Conservation (phyloP, 2,888 invertebrate genomes). For the Selenia dentaria region DNA sequence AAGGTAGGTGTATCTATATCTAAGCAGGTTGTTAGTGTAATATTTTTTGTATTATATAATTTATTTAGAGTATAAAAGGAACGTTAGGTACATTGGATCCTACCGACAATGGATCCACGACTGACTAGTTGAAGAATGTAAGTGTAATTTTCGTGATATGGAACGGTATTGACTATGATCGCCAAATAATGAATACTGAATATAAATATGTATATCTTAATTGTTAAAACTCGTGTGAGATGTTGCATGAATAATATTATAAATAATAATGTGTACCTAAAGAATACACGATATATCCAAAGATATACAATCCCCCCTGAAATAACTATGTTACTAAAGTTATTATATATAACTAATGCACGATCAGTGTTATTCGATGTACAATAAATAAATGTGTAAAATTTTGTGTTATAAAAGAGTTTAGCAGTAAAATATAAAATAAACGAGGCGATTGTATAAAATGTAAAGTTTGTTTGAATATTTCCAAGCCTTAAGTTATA, state of each 20-base stretch:
- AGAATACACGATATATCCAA: slow-evolving; percentile 51
- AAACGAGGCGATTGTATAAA: slow-evolving; percentile 77
- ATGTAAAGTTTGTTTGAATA: slow-evolving; percentile 54
- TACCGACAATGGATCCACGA: slow-evolving; percentile 71
- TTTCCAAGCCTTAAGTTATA: neutral
- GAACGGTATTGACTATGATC: slow-evolving; percentile 78
- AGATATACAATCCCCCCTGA: slow-evolving; percentile 57
- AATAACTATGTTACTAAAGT: slow-evolving; percentile 39
- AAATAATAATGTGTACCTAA: slow-evolving; percentile 34
- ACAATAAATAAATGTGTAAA: slow-evolving; percentile 73
- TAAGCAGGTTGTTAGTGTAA: slow-evolving; percentile 70
- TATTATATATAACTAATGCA: slow-evolving; percentile 48
- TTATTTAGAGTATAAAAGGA: slow-evolving; percentile 79
- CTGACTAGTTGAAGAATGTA: slow-evolving; percentile 82
- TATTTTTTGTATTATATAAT: slow-evolving; percentile 84
- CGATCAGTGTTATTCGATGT: slow-evolving; percentile 74
- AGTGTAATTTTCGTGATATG: slow-evolving; percentile 79
- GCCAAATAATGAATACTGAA: slow-evolving; percentile 78
- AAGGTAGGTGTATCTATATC: slow-evolving; percentile 65
- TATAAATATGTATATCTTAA: slow-evolving; percentile 57
- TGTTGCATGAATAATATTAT: slow-evolving; percentile 56
- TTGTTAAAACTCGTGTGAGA: slow-evolving; percentile 72
- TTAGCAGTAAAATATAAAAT: slow-evolving; percentile 71
- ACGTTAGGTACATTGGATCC: slow-evolving; percentile 76
- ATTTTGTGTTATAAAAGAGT: slow-evolving; percentile 69